Evolutionary conservation across 2,888 invertebrate genomes (phyloP).

Genomic region (Calameuta pallipes): DNA sequence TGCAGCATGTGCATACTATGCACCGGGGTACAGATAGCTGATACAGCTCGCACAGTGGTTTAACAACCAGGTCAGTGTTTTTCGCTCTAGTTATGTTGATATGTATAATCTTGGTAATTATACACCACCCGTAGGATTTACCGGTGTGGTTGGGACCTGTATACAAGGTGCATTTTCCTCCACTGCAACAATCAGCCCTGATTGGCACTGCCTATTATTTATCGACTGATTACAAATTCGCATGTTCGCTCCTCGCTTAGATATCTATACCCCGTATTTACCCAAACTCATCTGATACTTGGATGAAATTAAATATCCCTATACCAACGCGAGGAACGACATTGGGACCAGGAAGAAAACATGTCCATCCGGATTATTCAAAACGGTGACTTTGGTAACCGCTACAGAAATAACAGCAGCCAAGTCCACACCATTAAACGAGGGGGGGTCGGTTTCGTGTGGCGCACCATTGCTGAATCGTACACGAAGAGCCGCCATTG

Average conservation of each 20-base stretch:
- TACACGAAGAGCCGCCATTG: conserved; percentile 13
- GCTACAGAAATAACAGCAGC: neutral
- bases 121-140: conserved; percentile 46
- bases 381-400: neutral
- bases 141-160: conserved; percentile 26
- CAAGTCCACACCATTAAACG: neutral
- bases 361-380: neutral
- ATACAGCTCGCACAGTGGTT: conserved; percentile 36
- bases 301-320: neutral
- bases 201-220: conserved; percentile 48
- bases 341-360: neutral
- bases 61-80: conserved; percentile 57
- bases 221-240: conserved; percentile 13
- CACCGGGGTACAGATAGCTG: conserved; percentile 2
- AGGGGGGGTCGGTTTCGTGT: neutral
- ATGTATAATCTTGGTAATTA: conserved; percentile 58
- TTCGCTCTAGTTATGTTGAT: conserved; percentile 59
- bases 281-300: neutral
- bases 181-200: conserved; percentile 42
- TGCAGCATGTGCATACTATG: conserved; percentile 8
- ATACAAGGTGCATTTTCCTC: conserved; percentile 39
- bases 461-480: conserved; percentile 11
- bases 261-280: neutral
- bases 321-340: neutral
- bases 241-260: neutral